Evolutionary conservation across 2,888 invertebrate species (phyloP), one percentile per base, ranked within the genome.

Genomic region (Phyllotreta striolata): DNA sequence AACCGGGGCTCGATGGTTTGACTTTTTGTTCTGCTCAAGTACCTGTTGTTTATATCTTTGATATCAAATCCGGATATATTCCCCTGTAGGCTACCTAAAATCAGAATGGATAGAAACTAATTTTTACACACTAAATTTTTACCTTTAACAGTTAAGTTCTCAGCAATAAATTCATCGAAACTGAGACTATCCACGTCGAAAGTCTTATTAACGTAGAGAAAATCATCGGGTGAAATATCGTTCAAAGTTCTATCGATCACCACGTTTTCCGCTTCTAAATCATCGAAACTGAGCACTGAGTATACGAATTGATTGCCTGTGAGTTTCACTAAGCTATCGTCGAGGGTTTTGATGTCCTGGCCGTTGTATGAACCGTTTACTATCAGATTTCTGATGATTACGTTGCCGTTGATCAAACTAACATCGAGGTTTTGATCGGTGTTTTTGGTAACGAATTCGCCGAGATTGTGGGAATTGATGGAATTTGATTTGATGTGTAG

Each of bases 391-490:
- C 83, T 79, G 38, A 88, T 83, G 49, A 75, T 76, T 0, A 85
- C 78, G 55, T 81, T 76, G 0, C 83, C 83, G 2, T 80, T 76
- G 1, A 85, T 69, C 6, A 73, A 68, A 6, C 77, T 73, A 0
- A 84, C 61, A 47, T 80, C 72, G 0, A 88, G 72, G 0, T 75
- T 69, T 76, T 88, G 87, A 1, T 81, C 76, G 0, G 83, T 83
- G 54, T 85, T 80, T 64, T 79, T 77, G 1, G 85, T 85, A 0
- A 86, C 74, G 64, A 87, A 83, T 3, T 82, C 77, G 0, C 81
- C 73, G 0, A 86, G 65, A 0, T 78, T 69, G 60, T 84, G 81
- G 9, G 80, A 78, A 69, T 84, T 86, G 0, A 88, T 78, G 3
- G 70, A 70, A 3, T 79, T 78, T 8, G 84, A 82, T 34, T 72